A percentile compares a stretch with the other conserved stretches of the same genome.
Conservation (phyloP, 2,888 invertebrate species). For the Tenthredo scrophulariae region DNA sequence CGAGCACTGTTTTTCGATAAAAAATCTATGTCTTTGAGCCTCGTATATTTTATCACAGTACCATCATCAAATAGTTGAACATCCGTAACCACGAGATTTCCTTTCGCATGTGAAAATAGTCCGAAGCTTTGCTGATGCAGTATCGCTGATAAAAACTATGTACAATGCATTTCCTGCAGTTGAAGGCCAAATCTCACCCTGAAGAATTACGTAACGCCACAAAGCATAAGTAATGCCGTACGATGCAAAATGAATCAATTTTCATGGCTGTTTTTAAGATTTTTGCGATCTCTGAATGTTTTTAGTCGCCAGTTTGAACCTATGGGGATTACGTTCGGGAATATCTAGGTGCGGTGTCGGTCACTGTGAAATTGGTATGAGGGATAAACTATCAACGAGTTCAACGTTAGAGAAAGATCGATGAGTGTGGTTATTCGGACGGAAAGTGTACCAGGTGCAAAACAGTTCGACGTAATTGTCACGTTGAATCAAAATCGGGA, state of each 20-base stretch:
- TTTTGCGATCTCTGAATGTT: neutral
- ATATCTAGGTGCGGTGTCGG: neutral
- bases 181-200: neutral
- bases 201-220: neutral
- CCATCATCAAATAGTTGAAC: neutral
- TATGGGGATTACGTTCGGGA: neutral
- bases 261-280: neutral
- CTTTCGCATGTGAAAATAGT: neutral
- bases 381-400: slow-evolving; percentile 20
- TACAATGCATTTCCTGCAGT: neutral
- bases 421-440: neutral
- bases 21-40: slow-evolving; percentile 5
- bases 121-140: neutral
- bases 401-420: neutral
- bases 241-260: neutral
- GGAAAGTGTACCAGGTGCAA: slow-evolving; percentile 30
- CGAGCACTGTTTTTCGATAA: neutral
- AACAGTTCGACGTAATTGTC: slow-evolving; percentile 44
- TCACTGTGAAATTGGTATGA: neutral
- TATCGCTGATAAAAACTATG: neutral
- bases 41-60: neutral
- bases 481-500: slow-evolving; percentile 37
- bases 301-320: neutral
- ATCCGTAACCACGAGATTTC: neutral
- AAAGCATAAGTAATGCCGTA: neutral